Evolutionary conservation across 2,797 vertebrate genomes (phyloP).

Genomic region (Tympanoctomys barrerae): DNA sequence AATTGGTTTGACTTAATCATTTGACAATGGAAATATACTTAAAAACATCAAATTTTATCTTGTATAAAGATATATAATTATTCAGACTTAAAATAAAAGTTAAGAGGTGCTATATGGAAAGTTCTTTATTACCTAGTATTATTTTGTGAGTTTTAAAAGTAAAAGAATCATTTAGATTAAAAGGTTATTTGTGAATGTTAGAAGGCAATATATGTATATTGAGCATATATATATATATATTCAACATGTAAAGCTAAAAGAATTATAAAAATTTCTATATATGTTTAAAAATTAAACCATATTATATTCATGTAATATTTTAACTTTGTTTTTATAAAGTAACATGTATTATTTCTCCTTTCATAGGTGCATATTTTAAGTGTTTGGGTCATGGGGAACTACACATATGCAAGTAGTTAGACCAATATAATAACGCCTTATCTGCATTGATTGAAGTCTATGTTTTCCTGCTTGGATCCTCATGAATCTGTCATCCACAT

Average conservation of each 20-base stretch:
- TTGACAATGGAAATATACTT: neutral
- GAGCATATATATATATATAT: no score
- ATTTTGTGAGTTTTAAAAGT: neutral
- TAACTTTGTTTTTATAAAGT: neutral
- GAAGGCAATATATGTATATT: neutral
- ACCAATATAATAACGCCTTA: neutral
- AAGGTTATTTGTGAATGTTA: neutral
- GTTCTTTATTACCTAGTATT: neutral
- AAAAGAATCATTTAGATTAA: neutral
- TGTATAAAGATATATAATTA: neutral
- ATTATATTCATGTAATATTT: neutral
- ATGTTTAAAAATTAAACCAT: neutral
- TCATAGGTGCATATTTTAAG: neutral
- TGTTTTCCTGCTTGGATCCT: neutral
- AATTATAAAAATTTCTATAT: slow-evolving; percentile 1
- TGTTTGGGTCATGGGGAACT: neutral
- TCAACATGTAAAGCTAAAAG: neutral
- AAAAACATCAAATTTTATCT: neutral
- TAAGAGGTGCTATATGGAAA: neutral
- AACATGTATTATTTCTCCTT: neutral
- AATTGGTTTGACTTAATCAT: neutral
- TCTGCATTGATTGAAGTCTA: neutral
- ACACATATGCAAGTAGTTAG: neutral
- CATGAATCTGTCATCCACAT: neutral
- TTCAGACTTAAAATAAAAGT: neutral